phyloP scores from a whole-genome alignment of 2,888 invertebrate genomes.

The Girardia tigrina region DNA sequence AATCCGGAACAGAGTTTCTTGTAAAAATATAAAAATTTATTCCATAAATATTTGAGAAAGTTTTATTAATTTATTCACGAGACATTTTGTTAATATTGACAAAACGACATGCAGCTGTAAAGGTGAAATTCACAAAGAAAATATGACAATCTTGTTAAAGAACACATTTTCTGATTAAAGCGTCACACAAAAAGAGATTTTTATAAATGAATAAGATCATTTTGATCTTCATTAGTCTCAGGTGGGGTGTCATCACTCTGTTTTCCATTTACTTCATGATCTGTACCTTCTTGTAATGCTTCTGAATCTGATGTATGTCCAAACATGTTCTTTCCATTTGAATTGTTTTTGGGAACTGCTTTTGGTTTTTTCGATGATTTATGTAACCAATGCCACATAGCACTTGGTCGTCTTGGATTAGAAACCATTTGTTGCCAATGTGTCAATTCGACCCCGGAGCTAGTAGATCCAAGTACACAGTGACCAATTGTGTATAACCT shows the following conservation, averaged over 20 bases:
- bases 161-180: too few species aligned
- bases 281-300: not conserved
- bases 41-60: too few species aligned
- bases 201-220: not conserved
- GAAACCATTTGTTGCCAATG: slow-evolving; percentile 74
- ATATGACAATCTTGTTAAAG: too few species aligned
- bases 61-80: too few species aligned
- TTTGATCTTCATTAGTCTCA: not conserved
- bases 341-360: not conserved
- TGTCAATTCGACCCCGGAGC: slow-evolving; percentile 60
- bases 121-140: too few species aligned
- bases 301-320: not conserved
- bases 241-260: not conserved
- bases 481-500: slow-evolving; percentile 63
- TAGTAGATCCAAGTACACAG: slow-evolving; percentile 63
- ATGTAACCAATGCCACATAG: slow-evolving; percentile 69
- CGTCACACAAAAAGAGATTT: too few species aligned
- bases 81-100: too few species aligned
- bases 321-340: not conserved
- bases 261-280: not conserved
- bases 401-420: slow-evolving; percentile 64
- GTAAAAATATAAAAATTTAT: too few species aligned
- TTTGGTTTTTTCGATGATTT: slow-evolving; percentile 39
- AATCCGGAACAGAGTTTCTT: too few species aligned
- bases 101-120: too few species aligned